These are phyloP conservation scores for Amazona vittata DNA, from an alignment of 2,113 vertebrate genomes.

Conservation along the genomic window DNA sequence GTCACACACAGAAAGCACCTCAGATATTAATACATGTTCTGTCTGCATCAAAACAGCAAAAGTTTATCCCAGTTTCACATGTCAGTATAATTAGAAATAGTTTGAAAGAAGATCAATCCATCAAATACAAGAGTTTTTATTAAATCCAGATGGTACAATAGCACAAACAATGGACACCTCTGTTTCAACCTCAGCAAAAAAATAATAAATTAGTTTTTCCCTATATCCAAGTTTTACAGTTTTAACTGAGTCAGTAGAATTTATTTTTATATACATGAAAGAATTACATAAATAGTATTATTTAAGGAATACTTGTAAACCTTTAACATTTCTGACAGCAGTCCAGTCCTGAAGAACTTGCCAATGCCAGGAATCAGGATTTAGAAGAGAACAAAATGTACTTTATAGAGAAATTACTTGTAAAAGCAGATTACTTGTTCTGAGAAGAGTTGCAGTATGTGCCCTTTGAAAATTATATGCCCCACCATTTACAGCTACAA, in stretches of 20 bases:
- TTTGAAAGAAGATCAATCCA: background rate
- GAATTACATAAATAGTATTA: background rate
- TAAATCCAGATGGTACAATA: background rate
- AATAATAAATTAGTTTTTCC: background rate
- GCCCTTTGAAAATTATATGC: conserved; percentile 11
- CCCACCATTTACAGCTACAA: background rate
- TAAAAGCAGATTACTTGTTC: conserved; percentile 14
- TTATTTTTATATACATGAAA: background rate
- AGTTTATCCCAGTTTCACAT: background rate
- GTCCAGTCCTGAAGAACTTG: background rate
- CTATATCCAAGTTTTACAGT: background rate
- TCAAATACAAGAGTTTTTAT: background rate
- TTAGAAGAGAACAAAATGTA: conserved; percentile 7
- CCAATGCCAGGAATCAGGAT: background rate
- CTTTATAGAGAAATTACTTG: background rate
- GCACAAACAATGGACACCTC: background rate
- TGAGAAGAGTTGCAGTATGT: background rate
- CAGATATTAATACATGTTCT: background rate
- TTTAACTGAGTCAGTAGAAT: background rate
- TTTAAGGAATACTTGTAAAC: background rate
- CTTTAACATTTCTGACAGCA: background rate
- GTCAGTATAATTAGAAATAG: background rate
- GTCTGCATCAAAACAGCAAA: background rate
- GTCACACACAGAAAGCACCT: background rate
- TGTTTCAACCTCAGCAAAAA: background rate